Base-by-base conservation (phyloP, 2,797 vertebrate species). In the Gymnocypris eckloni region DNA sequence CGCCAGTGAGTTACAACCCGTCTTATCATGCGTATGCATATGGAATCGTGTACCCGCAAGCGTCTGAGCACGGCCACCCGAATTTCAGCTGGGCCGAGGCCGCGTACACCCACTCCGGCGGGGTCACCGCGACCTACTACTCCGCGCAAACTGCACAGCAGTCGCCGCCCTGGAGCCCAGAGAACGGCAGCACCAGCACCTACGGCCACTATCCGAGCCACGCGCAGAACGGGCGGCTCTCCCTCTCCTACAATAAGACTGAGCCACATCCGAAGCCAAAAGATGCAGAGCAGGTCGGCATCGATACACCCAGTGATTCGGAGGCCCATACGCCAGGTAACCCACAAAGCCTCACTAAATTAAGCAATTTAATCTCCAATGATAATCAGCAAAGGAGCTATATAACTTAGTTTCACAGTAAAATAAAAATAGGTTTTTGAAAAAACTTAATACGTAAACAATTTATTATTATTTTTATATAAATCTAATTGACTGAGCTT, bases 21-120 rank as follows among this genome's bases (percentile, higher is more conserved):
- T 88, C 94, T 0, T 95, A 94, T 83, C 94, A 94, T 9, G 90
- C 93, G 0, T 96, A 94, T 56, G 93, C 94, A 0, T 95, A 94
- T 81, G 90, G 94, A 15, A 80, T 95, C 4, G 20, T 94, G 87
- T 95, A 94, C 80, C 94, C 82, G 20, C 83, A 89, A 33, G 83
- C 48, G 9, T 5, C 92, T 0, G 94, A 94, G n/a, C 93, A 93
- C 37, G 91, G 79, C 75, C 88, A 91, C 64, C 87, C 86, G 0
- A 91, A 90, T 39, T n/a, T 90, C 50, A 12, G 41, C 82, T 95
- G 94, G 94, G 10, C 67, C 5, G 94, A 95, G 0, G 37, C 88
- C 3, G 88, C 88, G 6, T 94, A 89, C 82, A 90, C 87, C 2
- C 83, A 90, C 2, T 4, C 88, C 4, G 91, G 87, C 0, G 93